These are phyloP conservation scores for Acanthurus lineatus DNA, from an alignment of 2,797 vertebrate species.

Conservation along the genomic window DNA sequence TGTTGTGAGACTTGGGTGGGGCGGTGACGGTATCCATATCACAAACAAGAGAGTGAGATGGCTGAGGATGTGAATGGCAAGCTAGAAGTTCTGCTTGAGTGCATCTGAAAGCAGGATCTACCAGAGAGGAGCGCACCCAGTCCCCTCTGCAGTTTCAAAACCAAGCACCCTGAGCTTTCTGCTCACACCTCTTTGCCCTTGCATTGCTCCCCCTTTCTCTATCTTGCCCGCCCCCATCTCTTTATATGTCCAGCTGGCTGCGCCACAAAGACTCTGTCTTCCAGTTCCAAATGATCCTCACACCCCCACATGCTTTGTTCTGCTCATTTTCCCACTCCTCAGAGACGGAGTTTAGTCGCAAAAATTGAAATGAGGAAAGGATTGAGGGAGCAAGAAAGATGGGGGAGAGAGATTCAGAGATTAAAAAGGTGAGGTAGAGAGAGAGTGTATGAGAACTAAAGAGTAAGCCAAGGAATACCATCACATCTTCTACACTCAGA, in stretches of 20 bases:
- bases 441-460: conserved; percentile 47
- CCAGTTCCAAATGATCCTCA: conserved; percentile 83
- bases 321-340: conserved; percentile 91
- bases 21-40: conserved; percentile 61
- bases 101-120: conserved; percentile 84
- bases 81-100: conserved; percentile 88
- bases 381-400: conserved; percentile 28
- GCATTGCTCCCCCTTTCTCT: conserved; percentile 70
- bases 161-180: conserved; percentile 76
- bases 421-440: conserved; percentile 50
- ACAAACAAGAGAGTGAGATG: conserved; percentile 65
- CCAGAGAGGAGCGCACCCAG: conserved; percentile 67
- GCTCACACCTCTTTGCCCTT: conserved; percentile 77
- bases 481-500: conserved; percentile 35
- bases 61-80: conserved; percentile 78
- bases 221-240: conserved; percentile 79
- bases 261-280: conserved; percentile 86
- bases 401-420: background rate
- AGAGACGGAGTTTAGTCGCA: conserved; percentile 77
- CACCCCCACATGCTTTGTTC: conserved; percentile 89
- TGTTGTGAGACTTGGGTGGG: conserved; percentile 56
- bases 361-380: conserved; percentile 78
- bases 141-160: conserved; percentile 66
- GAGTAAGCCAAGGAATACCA: conserved; percentile 24
- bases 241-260: conserved; percentile 92